These are phyloP conservation scores for Sebastes matsubarae DNA, from an alignment of 2,797 vertebrate species.

Conservation along the genomic window DNA sequence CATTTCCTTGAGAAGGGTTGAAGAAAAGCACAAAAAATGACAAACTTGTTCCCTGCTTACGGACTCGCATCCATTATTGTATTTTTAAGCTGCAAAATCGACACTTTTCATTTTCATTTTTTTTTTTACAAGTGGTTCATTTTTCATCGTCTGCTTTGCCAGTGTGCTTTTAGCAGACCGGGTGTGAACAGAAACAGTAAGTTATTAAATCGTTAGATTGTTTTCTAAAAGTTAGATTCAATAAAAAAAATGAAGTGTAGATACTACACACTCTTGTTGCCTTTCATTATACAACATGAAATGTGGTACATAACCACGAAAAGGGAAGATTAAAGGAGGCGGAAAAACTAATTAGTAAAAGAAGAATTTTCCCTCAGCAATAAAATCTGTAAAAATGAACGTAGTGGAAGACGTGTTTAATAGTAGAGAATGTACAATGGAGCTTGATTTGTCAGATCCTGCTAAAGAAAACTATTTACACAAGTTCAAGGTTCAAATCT, in stretches of 20 bases:
- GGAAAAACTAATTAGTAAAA: neutral
- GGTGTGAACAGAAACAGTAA: neutral
- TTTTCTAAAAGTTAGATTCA: slow-evolving; percentile 11
- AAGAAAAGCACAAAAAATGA: too few species aligned
- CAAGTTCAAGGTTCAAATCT: neutral
- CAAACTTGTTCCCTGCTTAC: too few species aligned
- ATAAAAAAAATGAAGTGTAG: slow-evolving; percentile 39
- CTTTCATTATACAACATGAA: too few species aligned
- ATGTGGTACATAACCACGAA: neutral
- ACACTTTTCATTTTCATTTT: too few species aligned
- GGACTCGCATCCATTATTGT: too few species aligned
- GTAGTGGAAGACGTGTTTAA: neutral
- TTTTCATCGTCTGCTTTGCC: neutral
- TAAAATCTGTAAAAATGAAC: neutral
- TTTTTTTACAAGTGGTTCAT: neutral
- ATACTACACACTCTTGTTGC: slow-evolving; percentile 60
- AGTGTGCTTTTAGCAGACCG: neutral
- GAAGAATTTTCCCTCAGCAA: neutral
- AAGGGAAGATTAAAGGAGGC: neutral
- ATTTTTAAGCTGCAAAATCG: too few species aligned
- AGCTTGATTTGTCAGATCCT: neutral
- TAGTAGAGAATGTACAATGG: neutral
- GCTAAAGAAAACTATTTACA: neutral
- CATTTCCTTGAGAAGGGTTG: too few species aligned
- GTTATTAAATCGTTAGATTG: neutral